Base-by-base conservation (phyloP, 2,113 vertebrate genomes). In the Thunnus maccoyii region DNA sequence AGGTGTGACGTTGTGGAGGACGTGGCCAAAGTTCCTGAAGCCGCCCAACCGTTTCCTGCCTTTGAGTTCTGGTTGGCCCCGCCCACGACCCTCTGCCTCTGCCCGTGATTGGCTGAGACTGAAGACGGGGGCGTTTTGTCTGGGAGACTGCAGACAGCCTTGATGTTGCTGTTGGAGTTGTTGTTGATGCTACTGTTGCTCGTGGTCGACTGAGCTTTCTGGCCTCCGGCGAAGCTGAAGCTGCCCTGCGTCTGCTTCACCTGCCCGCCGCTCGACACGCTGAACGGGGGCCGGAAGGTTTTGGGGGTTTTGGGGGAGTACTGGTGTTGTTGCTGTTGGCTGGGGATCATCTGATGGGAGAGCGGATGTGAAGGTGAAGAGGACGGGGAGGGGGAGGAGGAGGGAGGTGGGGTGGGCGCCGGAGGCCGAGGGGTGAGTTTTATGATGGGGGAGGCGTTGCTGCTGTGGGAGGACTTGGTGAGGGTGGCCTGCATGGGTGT, bases 401-500 rank as follows among this genome's bases (percentile, higher is more conserved):
- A 67, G 6, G 93, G 89, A 1, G 94, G 88, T 0, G 94, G 91
- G 27, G 87, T 86, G 22, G 93, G 90, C 0, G 89, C 88, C 0
- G 93, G 91, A 11, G 92, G 93, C 7, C 94, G 93, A 2, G 93
- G 94, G 32, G 93, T 95, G 76, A 96, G 94, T 58, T 95, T 96
- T 58, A 96, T 94, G 79, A 95, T 93, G 76, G 94, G 91, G 2
- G 94, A 92, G 27, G 94, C 88, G 88, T 88, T 94, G 84, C 87
- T 95, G 89, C 93, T 95, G 91, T 94, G 95, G 65, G 95, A 94
- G 57, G 95, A 94, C 89, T 94, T 95, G 13, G 95, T 95, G 61
- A 96, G 91, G 1, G 95, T 95, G 90, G 92, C 95, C 91, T 96
- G 95, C 95, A 96, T 95, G 55, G 95, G 95, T 0, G 95, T 96